phyloP scores from a whole-genome alignment of 2,888 invertebrate species.

The Caenorhabditis sp. region DNA sequence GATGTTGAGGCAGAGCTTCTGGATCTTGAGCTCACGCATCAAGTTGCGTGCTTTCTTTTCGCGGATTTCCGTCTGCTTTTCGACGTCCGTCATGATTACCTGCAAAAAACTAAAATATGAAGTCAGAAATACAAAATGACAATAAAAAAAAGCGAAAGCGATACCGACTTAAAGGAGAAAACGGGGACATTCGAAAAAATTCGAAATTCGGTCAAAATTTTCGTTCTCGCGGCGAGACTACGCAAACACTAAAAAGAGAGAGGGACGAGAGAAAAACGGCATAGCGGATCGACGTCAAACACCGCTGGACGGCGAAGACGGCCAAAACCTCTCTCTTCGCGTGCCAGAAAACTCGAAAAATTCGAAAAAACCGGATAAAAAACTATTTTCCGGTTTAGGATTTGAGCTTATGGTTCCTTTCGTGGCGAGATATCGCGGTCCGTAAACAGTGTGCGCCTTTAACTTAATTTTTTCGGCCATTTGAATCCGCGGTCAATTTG shows the following conservation, averaged over 20 bases:
- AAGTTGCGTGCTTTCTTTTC: conserved; percentile 88
- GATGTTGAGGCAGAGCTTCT: conserved; percentile 97
- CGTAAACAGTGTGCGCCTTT: conserved; percentile 45
- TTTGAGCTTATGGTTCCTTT: conserved; percentile 28
- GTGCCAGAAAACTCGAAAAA: conserved; percentile 29
- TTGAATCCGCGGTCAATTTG: background rate
- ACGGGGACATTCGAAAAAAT: background rate
- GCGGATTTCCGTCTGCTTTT: conserved; percentile 66
- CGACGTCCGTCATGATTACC: conserved; percentile 56
- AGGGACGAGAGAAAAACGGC: background rate
- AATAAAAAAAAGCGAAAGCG: background rate
- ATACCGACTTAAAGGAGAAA: background rate
- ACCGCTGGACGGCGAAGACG: conserved; percentile 9
- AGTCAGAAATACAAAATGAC: background rate
- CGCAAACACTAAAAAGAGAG: conserved; percentile 6
- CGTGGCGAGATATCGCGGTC: conserved; percentile 33
- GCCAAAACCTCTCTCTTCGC: background rate
- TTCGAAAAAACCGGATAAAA: conserved; percentile 21
- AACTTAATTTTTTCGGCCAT: conserved; percentile 21
- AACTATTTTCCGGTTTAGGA: conserved; percentile 32
- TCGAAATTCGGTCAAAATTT: too few species aligned
- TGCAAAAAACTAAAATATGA: conserved; percentile 19
- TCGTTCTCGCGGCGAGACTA: too few species aligned
- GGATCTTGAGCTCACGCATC: conserved; percentile 96
- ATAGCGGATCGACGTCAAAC: conserved; percentile 18